Evolutionary conservation across 2,113 vertebrate genomes (phyloP).

Genomic region (Mobula birostris): DNA sequence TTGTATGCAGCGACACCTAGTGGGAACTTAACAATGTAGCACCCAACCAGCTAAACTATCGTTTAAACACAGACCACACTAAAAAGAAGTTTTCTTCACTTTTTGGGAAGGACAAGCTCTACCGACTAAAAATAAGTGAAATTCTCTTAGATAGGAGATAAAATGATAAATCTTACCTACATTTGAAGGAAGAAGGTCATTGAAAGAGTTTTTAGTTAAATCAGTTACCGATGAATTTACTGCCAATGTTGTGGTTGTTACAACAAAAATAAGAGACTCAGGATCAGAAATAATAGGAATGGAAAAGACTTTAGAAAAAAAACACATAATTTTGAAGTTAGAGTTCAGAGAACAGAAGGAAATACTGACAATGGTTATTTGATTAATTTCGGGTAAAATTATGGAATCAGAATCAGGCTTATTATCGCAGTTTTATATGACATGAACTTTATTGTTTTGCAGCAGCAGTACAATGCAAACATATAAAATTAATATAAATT

Average conservation of each 20-base stretch:
- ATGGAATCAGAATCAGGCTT: no score
- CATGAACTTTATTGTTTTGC: no score
- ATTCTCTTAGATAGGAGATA: not conserved
- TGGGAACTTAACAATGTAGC: not conserved
- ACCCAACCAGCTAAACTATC: not conserved
- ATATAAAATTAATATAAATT: no score
- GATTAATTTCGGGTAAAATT: not conserved
- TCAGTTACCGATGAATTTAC: not conserved
- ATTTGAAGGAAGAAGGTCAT: not conserved
- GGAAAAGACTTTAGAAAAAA: not conserved
- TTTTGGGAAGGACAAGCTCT: not conserved
- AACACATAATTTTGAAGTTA: not conserved
- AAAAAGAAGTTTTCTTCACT: not conserved
- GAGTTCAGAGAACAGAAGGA: not conserved
- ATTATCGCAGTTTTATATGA: no score
- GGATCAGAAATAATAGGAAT: not conserved
- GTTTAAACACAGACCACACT: not conserved
- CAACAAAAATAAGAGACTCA: not conserved
- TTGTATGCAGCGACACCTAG: conserved; percentile 23
- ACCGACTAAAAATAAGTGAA: not conserved
- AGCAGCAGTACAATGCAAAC: no score
- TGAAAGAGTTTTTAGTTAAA: not conserved
- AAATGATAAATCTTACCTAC: not conserved
- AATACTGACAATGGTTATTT: not conserved
- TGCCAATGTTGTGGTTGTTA: not conserved